A percentile compares a stretch with the other conserved stretches of the same genome.
These are phyloP conservation scores for Lanius ludovicianus DNA, from an alignment of 2,113 vertebrate genomes.

Conservation along the genomic window DNA sequence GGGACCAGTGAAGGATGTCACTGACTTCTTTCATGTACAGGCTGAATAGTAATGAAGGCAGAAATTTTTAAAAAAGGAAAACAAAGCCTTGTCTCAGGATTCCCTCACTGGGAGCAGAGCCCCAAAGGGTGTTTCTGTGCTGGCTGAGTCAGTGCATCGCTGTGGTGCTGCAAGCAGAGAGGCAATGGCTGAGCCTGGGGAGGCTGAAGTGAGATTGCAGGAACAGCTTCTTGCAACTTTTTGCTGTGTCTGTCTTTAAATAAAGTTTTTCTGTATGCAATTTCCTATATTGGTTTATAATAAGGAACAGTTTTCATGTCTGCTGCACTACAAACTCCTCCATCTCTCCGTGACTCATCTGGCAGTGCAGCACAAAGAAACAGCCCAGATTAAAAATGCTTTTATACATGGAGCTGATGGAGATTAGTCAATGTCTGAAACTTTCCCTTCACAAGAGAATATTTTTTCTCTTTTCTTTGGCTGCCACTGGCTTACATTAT, in stretches of 20 bases:
- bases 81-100: not conserved
- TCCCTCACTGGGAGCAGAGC: not conserved
- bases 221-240: not conserved
- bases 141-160: not conserved
- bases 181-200: not conserved
- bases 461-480: not conserved
- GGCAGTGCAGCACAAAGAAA: not conserved
- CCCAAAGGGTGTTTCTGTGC: not conserved
- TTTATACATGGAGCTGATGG: not conserved
- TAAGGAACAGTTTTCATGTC: not conserved
- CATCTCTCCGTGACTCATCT: constrained; percentile 23
- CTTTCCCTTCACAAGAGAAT: not conserved
- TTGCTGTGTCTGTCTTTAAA: not conserved
- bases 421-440: not conserved
- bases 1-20: not conserved
- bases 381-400: not conserved
- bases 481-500: not conserved
- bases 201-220: not conserved
- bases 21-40: not conserved
- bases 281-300: constrained; percentile 16
- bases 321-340: constrained; percentile 3
- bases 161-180: not conserved
- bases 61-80: not conserved
- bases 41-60: not conserved
- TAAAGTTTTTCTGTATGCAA: not conserved